A percentile compares a stretch with the other conserved stretches of the same genome.
Conservation (phyloP, 2,888 invertebrate genomes). For the Brenthis daphne region DNA sequence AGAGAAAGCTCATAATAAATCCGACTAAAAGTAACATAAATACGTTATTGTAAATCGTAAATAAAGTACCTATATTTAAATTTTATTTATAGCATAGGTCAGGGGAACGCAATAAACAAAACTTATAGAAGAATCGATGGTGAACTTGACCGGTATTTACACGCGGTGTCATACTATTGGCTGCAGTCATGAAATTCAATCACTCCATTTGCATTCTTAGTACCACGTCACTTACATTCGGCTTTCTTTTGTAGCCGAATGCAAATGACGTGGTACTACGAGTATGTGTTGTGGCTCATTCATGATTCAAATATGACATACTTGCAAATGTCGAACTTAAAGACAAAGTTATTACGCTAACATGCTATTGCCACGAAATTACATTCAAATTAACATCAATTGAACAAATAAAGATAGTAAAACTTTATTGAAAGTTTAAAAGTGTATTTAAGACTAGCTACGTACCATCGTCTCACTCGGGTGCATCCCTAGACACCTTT, state of each 20-base stretch:
- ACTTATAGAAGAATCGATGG: constrained; percentile 1
- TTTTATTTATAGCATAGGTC: constrained; percentile 9
- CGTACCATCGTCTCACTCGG: no score
- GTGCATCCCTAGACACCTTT: no score
- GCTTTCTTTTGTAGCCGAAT: background rate
- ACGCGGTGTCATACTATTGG: constrained; percentile 6
- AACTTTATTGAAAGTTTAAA: background rate
- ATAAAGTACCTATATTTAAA: background rate
- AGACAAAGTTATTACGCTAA: background rate
- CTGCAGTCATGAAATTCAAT: background rate
- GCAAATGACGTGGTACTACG: no score
- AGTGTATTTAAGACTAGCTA: background rate
- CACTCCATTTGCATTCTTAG: background rate
- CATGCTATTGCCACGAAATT: constrained; percentile 10
- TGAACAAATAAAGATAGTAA: background rate
- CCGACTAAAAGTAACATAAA: background rate
- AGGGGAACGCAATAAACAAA: background rate
- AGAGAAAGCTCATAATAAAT: no score
- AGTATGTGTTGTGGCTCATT: background rate
- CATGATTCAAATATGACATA: constrained; percentile 1
- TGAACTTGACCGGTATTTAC: constrained; percentile 9
- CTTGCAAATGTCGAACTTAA: constrained; percentile 12
- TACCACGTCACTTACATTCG: constrained; percentile 5
- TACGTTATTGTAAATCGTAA: background rate
- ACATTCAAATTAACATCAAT: constrained; percentile 2